Conservation (phyloP, 2,888 invertebrate genomes). For the Erpobdella octoculata region DNA sequence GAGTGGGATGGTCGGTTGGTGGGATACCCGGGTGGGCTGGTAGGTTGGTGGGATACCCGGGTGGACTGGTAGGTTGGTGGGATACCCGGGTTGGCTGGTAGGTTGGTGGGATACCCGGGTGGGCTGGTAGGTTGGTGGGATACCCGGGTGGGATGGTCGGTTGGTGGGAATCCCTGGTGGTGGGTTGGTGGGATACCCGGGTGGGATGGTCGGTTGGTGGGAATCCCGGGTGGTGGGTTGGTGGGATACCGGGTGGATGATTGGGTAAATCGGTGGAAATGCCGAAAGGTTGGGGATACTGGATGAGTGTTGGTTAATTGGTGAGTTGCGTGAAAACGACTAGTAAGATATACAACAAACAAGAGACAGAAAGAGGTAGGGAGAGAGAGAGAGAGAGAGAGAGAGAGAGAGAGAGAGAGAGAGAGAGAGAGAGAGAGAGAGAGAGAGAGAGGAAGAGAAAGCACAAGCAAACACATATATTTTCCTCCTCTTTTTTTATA, state of each 20-base stretch:
- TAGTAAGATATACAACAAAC: too few relatives aligned
- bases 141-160: too few relatives aligned
- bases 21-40: not conserved
- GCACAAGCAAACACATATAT: not conserved
- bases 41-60: too few relatives aligned
- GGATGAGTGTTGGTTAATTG: too few relatives aligned
- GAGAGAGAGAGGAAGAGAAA: not conserved
- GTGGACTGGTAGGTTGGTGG: too few relatives aligned
- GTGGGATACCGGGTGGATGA: not conserved
- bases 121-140: too few relatives aligned
- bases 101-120: too few relatives aligned
- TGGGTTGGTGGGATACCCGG: not conserved
- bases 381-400: slow-evolving; percentile 8
- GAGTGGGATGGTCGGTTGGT: too few relatives aligned
- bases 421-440: not conserved
- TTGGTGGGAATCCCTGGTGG: not conserved
- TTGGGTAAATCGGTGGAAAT: not conserved
- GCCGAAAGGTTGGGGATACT: too few relatives aligned
- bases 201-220: not conserved
- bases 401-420: not conserved
- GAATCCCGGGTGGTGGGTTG: too few relatives aligned
- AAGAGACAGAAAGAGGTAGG: not conserved
- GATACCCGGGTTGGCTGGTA: too few relatives aligned
- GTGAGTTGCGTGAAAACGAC: too few relatives aligned
- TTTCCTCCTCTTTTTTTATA: not conserved